These are phyloP conservation scores for Lymantria dispar DNA, from an alignment of 2,888 invertebrate genomes.

Conservation along the genomic window DNA sequence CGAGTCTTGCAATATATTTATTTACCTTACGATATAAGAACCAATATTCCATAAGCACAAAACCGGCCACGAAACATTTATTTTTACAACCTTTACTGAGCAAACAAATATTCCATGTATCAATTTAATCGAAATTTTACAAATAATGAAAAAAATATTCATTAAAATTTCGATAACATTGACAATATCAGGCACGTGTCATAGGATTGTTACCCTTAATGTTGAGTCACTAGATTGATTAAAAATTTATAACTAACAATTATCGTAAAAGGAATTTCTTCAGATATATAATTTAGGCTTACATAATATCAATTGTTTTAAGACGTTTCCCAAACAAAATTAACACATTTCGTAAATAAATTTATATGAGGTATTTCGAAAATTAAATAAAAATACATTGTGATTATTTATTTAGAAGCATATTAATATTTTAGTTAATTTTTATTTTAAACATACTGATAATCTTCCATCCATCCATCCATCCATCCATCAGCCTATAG, in stretches of 20 bases:
- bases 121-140: constrained; percentile 33
- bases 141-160: constrained; percentile 13
- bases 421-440: too few relatives aligned
- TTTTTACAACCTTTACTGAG: constrained; percentile 74
- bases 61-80: constrained; percentile 31
- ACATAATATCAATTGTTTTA: constrained; percentile 54
- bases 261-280: constrained; percentile 55
- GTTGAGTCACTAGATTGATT: constrained; percentile 48
- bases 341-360: too few relatives aligned
- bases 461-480: too few relatives aligned
- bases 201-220: constrained; percentile 46
- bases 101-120: constrained; percentile 59
- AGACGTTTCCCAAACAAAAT: constrained; percentile 25
- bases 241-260: constrained; percentile 51
- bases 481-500: too few relatives aligned
- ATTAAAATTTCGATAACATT: constrained; percentile 32
- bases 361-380: too few relatives aligned
- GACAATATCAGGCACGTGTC: constrained; percentile 63
- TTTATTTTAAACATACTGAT: too few relatives aligned
- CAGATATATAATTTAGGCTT: constrained; percentile 55
- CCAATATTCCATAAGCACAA: constrained; percentile 19
- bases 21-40: neutral
- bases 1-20: neutral
- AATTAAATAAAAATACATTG: too few relatives aligned
- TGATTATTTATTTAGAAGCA: too few relatives aligned